Evolutionary conservation across 2,113 vertebrate genomes (phyloP).

Genomic region (Rhagologus leucostigma): DNA sequence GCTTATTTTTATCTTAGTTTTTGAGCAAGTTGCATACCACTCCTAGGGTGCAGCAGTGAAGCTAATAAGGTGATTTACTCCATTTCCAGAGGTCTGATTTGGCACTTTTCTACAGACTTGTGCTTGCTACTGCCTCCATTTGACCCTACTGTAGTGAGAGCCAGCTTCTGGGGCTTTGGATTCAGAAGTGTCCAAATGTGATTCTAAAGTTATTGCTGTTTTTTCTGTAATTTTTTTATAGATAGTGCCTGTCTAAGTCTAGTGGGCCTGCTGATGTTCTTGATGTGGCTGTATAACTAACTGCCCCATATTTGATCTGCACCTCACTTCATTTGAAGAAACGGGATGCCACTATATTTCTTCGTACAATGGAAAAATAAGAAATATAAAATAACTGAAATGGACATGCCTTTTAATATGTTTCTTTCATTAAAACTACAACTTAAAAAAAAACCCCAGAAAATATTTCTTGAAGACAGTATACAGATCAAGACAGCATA

Average conservation of each 20-base stretch:
- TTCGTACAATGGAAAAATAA: background rate
- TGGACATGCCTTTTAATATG: background rate
- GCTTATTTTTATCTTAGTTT: slow-evolving; percentile 9
- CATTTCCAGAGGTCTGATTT: background rate
- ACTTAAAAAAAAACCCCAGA: rapidly evolving
- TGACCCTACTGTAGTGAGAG: background rate
- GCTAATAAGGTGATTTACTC: background rate
- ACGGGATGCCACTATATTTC: background rate
- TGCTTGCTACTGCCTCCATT: background rate
- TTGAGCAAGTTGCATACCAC: background rate
- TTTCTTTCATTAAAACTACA: background rate
- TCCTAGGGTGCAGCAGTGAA: background rate
- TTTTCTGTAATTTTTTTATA: background rate
- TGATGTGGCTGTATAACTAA: background rate
- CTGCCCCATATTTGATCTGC: background rate
- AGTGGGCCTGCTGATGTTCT: background rate
- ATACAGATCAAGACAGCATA: background rate
- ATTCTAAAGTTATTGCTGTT: background rate
- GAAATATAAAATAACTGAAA: background rate
- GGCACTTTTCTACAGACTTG: background rate
- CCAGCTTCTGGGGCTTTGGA: background rate
- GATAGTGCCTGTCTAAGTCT: background rate
- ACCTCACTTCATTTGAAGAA: background rate
- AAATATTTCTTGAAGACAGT: background rate
- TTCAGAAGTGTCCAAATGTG: background rate